A percentile compares a stretch with the other conserved stretches of the same genome.
Conservation (phyloP, 1,140 invertebrate genomes). For the Nixonia krombeini region DNA sequence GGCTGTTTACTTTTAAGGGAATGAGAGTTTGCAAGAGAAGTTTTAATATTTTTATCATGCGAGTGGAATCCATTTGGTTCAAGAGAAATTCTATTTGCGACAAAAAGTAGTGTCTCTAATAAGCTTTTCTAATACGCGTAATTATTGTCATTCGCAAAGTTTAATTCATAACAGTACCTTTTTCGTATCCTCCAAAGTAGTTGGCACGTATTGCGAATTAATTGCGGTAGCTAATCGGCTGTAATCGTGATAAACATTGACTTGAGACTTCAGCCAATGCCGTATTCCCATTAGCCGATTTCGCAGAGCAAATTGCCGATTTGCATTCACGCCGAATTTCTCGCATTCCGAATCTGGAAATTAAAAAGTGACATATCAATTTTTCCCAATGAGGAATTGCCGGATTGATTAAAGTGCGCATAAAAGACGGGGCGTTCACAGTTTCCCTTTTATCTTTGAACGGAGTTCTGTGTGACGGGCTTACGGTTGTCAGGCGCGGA, state of each 20-base stretch:
- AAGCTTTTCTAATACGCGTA: too few species aligned
- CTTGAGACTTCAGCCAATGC: constrained; percentile 60
- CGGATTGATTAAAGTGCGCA: too few species aligned
- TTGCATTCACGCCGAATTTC: not conserved
- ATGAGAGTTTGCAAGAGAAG: too few species aligned
- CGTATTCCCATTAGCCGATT: constrained; percentile 52
- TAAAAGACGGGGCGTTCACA: constrained; percentile 3
- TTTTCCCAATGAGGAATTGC: not conserved
- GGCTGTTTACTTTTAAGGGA: too few species aligned
- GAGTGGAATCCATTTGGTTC: too few species aligned
- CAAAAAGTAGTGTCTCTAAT: too few species aligned
- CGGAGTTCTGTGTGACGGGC: constrained; percentile 10
- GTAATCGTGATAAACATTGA: constrained; percentile 56
- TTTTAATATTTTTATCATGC: too few species aligned
- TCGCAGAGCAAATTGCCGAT: constrained; percentile 18
- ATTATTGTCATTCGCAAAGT: too few species aligned
- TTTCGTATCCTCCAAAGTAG: constrained; percentile 50
- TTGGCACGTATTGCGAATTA: constrained; percentile 55
- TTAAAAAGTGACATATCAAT: constrained; percentile 18
- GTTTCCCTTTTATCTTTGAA: constrained; percentile 16
- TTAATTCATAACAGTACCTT: constrained; percentile 32
- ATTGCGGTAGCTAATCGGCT: constrained; percentile 51
- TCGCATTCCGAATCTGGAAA: constrained; percentile 27
- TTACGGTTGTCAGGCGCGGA: constrained; percentile 39
- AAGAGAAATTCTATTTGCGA: too few species aligned